phyloP scores from a whole-genome alignment of 1,140 invertebrate genomes.

The Melanaphis sacchari region DNA sequence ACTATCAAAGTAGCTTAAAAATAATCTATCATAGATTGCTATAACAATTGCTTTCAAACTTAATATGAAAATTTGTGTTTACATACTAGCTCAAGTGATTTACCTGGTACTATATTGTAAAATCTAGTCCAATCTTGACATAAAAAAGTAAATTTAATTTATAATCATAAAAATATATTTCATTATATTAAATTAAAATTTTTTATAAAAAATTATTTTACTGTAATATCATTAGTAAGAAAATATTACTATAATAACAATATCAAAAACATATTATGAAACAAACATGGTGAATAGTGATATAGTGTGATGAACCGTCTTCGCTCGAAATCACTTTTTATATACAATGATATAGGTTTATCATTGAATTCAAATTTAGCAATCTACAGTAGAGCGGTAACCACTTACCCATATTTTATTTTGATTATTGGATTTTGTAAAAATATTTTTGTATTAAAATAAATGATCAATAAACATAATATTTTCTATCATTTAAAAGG shows the following conservation, averaged over 20 bases:
- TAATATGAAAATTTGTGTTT: background rate
- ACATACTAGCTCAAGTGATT: background rate
- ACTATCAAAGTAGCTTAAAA: background rate
- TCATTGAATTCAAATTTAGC: too few species aligned
- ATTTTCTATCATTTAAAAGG: background rate
- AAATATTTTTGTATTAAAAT: background rate
- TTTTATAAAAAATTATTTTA: too few species aligned
- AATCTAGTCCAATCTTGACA: background rate
- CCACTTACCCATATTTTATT: too few species aligned
- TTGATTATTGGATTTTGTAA: background rate
- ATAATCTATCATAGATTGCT: constrained; percentile 5
- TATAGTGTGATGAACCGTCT: too few species aligned
- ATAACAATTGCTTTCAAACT: background rate
- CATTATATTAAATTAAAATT: background rate
- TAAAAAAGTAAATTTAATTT: background rate
- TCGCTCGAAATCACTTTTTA: too few species aligned
- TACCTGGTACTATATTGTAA: background rate
- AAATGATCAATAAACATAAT: background rate
- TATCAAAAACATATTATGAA: too few species aligned
- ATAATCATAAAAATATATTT: constrained; percentile 1
- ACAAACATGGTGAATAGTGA: too few species aligned
- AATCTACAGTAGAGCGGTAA: too few species aligned
- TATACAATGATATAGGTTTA: too few species aligned
- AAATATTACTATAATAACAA: too few species aligned
- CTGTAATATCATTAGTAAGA: too few species aligned